These are phyloP conservation scores for Drosophila ambigua DNA, from an alignment of 1,140 invertebrate species.

Conservation along the genomic window DNA sequence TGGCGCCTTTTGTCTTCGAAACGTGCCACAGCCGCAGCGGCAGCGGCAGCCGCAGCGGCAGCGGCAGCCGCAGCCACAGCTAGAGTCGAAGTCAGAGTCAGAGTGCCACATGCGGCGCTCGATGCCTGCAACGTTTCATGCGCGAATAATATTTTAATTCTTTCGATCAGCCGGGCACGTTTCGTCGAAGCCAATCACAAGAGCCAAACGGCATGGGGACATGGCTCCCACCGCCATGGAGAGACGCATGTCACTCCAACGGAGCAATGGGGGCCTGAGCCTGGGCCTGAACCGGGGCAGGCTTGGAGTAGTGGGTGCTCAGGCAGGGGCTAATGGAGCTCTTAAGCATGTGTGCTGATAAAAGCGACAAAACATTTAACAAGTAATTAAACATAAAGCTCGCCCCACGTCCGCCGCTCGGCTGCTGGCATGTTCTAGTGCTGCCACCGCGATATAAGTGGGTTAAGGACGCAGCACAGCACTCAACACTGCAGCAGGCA, in stretches of 20 bases:
- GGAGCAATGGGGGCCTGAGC: not conserved
- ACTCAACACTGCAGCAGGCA: slow-evolving; percentile 38
- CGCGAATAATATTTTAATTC: slow-evolving; percentile 80
- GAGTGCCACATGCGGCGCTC: slow-evolving; percentile 71
- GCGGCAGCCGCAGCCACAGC: slow-evolving; percentile 2
- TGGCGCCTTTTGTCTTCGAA: slow-evolving; percentile 77
- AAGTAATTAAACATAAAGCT: slow-evolving; percentile 80
- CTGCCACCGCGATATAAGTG: slow-evolving; percentile 47
- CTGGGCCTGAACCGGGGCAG: slow-evolving; percentile 7
- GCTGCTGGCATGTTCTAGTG: slow-evolving; percentile 31
- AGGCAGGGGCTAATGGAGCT: slow-evolving; percentile 62
- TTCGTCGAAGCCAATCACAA: slow-evolving; percentile 65
- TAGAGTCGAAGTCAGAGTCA: slow-evolving; percentile 11
- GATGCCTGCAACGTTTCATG: slow-evolving; percentile 63
- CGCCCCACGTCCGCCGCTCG: slow-evolving; percentile 27
- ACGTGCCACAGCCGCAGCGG: slow-evolving; percentile 55
- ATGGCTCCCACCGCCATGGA: slow-evolving; percentile 24
- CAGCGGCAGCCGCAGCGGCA: slow-evolving; percentile 2
- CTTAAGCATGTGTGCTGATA: slow-evolving; percentile 65
- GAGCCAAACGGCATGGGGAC: slow-evolving; percentile 34
- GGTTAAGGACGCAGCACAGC: slow-evolving; percentile 69
- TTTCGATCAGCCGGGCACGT: slow-evolving; percentile 60
- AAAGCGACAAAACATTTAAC: slow-evolving; percentile 79
- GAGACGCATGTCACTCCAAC: slow-evolving; percentile 49
- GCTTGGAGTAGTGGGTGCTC: slow-evolving; percentile 25